Conservation (phyloP, 2,113 vertebrate genomes). For the Guaruba guarouba region DNA sequence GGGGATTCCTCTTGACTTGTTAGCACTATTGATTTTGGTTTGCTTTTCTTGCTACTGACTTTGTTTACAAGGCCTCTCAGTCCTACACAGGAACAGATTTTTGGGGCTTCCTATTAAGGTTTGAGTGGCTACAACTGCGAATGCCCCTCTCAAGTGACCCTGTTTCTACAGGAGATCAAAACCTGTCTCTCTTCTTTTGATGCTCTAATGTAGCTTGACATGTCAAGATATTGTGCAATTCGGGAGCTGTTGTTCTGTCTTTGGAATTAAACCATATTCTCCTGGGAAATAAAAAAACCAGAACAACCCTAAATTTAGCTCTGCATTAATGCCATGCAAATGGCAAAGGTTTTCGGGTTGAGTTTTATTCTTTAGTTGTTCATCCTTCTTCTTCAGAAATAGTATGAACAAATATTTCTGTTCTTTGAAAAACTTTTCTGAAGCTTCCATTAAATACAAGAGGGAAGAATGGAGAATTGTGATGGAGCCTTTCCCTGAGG, state of each 20-base stretch:
- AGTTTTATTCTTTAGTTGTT: background rate
- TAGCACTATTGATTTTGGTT: background rate
- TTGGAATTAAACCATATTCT: background rate
- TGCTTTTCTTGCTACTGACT: background rate
- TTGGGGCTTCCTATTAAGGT: background rate
- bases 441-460: background rate
- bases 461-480: background rate
- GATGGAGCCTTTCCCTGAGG: background rate
- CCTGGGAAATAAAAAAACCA: background rate
- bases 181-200: background rate
- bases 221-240: background rate
- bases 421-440: background rate
- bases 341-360: background rate
- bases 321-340: background rate
- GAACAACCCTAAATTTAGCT: background rate
- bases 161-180: constrained; percentile 1
- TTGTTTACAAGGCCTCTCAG: background rate
- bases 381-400: background rate
- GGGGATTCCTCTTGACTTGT: background rate
- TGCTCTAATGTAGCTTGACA: constrained; percentile 29
- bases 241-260: background rate
- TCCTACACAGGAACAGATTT: background rate
- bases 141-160: background rate
- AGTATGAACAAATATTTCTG: background rate
- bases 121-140: background rate